These are phyloP conservation scores for Agapostemon virescens DNA, from an alignment of 2,888 invertebrate species.

Conservation along the genomic window DNA sequence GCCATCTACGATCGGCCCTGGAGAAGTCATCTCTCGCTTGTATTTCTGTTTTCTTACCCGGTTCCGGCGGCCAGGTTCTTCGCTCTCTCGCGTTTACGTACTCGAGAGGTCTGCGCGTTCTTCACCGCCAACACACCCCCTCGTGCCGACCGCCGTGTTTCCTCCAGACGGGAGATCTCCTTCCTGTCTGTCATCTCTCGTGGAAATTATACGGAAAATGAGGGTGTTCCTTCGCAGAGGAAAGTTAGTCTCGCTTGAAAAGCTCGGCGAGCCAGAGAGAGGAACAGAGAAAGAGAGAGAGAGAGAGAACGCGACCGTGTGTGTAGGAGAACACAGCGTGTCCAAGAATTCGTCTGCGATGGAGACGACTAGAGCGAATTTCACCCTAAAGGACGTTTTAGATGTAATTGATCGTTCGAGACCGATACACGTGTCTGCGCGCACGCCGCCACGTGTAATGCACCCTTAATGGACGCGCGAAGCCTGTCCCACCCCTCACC, in stretches of 20 bases:
- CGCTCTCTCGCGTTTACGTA: constrained; percentile 32
- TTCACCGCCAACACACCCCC: constrained; percentile 1
- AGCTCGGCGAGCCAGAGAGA: not conserved
- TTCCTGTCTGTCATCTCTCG: constrained; percentile 59
- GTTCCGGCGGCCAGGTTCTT: constrained; percentile 1
- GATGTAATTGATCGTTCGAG: constrained; percentile 78
- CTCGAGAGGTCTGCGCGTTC: constrained; percentile 41
- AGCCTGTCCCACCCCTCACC: not conserved
- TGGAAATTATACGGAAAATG: constrained; percentile 63
- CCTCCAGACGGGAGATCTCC: constrained; percentile 26
- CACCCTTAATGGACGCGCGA: constrained; percentile 45
- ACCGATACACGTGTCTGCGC: constrained; percentile 71
- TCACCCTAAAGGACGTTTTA: constrained; percentile 78
- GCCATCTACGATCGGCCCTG: constrained; percentile 19
- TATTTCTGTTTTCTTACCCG: constrained; percentile 16
- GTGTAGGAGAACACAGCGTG: too few relatives aligned
- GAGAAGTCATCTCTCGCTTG: constrained; percentile 35
- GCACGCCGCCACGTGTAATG: constrained; percentile 66
- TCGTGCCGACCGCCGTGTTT: not conserved
- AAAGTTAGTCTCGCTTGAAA: constrained; percentile 42
- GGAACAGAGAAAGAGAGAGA: too few relatives aligned
- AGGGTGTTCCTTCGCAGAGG: constrained; percentile 43
- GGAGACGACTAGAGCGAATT: constrained; percentile 56
- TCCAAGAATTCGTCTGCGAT: not conserved
- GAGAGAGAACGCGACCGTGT: too few relatives aligned